These are phyloP conservation scores for Hucho hucho DNA, from an alignment of 2,113 vertebrate species.

Conservation along the genomic window DNA sequence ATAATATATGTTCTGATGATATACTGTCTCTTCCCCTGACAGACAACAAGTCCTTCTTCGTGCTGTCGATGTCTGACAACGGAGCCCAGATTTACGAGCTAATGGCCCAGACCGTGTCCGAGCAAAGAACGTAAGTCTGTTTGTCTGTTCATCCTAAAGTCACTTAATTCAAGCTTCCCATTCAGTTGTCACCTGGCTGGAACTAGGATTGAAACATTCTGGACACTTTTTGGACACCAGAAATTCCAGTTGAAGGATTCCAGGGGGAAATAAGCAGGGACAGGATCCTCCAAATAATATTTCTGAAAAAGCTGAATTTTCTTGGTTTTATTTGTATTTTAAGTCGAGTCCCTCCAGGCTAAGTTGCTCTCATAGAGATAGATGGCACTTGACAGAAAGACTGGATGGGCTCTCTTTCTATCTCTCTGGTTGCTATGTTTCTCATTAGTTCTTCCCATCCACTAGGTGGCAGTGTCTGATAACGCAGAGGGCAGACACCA, in stretches of 20 bases:
- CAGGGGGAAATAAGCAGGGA: no score
- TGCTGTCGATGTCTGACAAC: slow-evolving; percentile 96
- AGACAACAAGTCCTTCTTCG: slow-evolving; percentile 98
- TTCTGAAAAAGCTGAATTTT: no score
- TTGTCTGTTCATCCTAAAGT: neutral
- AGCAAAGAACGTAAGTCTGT: slow-evolving; percentile 88
- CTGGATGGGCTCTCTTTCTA: no score
- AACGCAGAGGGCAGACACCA: slow-evolving; percentile 85
- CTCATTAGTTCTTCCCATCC: slow-evolving; percentile 10
- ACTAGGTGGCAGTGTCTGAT: slow-evolving; percentile 94
- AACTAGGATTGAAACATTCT: no score
- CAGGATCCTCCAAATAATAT: no score
- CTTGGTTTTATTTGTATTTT: no score
- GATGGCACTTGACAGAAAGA: no score
- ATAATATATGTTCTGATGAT: neutral
- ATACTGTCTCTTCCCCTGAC: slow-evolving; percentile 21
- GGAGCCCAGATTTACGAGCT: slow-evolving; percentile 96
- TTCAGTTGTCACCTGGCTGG: neutral
- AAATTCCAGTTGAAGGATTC: no score
- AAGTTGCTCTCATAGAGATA: no score
- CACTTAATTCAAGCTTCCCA: neutral
- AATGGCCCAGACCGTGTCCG: slow-evolving; percentile 90
- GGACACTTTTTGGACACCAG: no score
- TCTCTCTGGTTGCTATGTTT: neutral
- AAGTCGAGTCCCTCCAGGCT: no score